Percentiles rank a stretch among this genome's conserved stretches.
These are phyloP conservation scores for Ichneumon xanthorius DNA, from an alignment of 2,888 invertebrate genomes.

Conservation along the genomic window DNA sequence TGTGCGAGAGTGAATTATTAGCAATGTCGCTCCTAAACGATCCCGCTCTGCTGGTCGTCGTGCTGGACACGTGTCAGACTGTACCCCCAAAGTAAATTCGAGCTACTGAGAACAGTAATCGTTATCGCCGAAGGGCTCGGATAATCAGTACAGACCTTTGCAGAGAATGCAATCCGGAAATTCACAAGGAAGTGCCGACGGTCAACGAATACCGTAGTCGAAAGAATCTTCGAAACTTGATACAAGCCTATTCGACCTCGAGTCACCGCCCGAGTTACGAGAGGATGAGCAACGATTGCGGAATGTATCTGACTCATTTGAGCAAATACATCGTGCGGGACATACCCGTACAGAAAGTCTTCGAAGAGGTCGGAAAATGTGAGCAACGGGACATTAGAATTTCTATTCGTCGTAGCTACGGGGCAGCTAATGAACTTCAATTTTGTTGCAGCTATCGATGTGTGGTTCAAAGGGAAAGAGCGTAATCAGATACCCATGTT, in stretches of 20 bases:
- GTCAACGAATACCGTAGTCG: conserved; percentile 76
- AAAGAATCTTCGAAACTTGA: conserved; percentile 79
- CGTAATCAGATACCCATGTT: conserved; percentile 81
- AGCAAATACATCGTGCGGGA: conserved; percentile 78
- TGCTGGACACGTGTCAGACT: conserved; percentile 83
- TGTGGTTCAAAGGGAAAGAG: conserved; percentile 76
- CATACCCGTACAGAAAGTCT: conserved; percentile 78
- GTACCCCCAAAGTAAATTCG: conserved; percentile 79
- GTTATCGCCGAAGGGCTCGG: neutral
- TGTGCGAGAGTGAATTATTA: conserved; percentile 80
- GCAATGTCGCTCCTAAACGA: conserved; percentile 75
- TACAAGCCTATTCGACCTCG: conserved; percentile 82
- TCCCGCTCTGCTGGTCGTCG: conserved; percentile 79
- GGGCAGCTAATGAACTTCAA: conserved; percentile 17
- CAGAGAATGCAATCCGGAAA: conserved; percentile 80
- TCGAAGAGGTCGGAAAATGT: conserved; percentile 81
- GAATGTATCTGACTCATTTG: conserved; percentile 80
- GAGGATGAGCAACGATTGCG: conserved; percentile 75
- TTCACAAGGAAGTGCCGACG: conserved; percentile 78
- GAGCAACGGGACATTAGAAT: conserved; percentile 47
- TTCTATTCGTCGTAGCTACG: neutral
- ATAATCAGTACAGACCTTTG: conserved; percentile 37
- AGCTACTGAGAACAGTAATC: neutral
- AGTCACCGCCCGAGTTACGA: conserved; percentile 81
- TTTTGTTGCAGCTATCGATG: conserved; percentile 77